These are phyloP conservation scores for Salticus scenicus DNA, from an alignment of 2,888 invertebrate species.

Conservation along the genomic window DNA sequence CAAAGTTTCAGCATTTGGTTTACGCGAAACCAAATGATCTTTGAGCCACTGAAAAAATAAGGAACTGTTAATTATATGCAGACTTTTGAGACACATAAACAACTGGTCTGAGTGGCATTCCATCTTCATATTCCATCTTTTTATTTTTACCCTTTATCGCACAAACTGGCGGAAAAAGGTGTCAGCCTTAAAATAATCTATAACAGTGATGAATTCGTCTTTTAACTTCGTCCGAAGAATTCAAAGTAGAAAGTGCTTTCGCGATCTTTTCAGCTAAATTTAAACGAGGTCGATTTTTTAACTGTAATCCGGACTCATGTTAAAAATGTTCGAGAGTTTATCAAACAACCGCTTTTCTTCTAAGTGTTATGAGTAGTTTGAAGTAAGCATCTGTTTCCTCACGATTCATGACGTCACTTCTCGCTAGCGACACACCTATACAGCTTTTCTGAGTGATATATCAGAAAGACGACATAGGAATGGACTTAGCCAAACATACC, in stretches of 20 bases:
- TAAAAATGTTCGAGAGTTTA: constrained; percentile 13
- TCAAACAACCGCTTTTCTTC: background rate
- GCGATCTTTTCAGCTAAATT: no score
- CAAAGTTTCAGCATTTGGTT: no score
- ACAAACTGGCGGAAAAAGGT: background rate
- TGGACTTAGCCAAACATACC: no score
- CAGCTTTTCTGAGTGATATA: no score
- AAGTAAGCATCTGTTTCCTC: no score
- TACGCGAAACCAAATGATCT: background rate
- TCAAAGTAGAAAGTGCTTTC: background rate
- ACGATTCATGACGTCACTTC: no score
- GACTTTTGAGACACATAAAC: no score
- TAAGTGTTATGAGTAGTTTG: background rate
- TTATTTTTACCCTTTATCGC: background rate
- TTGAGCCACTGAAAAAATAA: constrained; percentile 19
- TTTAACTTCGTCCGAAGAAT: constrained; percentile 1
- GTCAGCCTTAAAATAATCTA: background rate
- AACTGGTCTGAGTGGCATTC: no score
- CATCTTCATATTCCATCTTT: background rate
- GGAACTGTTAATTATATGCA: background rate
- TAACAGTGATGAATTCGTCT: background rate
- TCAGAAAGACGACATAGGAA: no score
- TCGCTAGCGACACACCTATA: no score
- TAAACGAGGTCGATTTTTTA: no score
- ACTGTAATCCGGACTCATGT: constrained; percentile 10